Evolutionary conservation across 2,888 invertebrate genomes (phyloP).

Genomic region (Conomelus anceps): DNA sequence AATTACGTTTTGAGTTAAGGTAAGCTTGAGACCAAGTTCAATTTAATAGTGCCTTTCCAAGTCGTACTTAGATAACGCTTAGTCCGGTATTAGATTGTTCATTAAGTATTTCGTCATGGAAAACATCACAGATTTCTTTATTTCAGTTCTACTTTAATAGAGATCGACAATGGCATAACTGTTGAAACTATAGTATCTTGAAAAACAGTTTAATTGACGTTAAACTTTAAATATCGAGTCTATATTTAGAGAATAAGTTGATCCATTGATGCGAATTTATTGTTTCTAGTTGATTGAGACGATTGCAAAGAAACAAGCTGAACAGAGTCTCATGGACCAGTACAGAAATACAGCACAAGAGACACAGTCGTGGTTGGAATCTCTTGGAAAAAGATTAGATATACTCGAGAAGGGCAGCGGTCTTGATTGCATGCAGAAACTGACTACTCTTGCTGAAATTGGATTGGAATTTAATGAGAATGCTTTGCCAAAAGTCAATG

Average conservation of each 20-base stretch:
- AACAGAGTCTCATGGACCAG: slow-evolving; percentile 68
- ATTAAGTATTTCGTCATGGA: too few species aligned
- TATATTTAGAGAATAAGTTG: too few species aligned
- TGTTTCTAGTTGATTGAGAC: slow-evolving; percentile 53
- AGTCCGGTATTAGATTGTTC: too few species aligned
- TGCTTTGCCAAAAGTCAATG: slow-evolving; percentile 61
- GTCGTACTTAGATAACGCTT: too few species aligned
- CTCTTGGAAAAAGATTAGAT: slow-evolving; percentile 71
- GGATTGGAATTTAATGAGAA: slow-evolving; percentile 65
- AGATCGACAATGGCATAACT: too few species aligned
- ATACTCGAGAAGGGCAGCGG: slow-evolving; percentile 78
- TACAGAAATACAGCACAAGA: slow-evolving; percentile 69
- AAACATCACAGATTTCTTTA: background rate
- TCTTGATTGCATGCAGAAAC: slow-evolving; percentile 70
- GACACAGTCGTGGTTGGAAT: slow-evolving; percentile 76
- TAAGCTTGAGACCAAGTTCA: too few species aligned
- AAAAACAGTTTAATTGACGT: too few species aligned
- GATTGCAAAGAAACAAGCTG: slow-evolving; percentile 66
- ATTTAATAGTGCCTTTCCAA: too few species aligned
- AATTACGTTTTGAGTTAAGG: too few species aligned
- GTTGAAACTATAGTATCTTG: too few species aligned
- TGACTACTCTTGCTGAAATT: slow-evolving; percentile 64
- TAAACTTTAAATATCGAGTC: too few species aligned
- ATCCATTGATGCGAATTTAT: background rate
- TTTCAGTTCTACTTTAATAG: background rate